Evolutionary conservation across 2,113 vertebrate genomes (phyloP).

Genomic region (Apteryx mantelli): DNA sequence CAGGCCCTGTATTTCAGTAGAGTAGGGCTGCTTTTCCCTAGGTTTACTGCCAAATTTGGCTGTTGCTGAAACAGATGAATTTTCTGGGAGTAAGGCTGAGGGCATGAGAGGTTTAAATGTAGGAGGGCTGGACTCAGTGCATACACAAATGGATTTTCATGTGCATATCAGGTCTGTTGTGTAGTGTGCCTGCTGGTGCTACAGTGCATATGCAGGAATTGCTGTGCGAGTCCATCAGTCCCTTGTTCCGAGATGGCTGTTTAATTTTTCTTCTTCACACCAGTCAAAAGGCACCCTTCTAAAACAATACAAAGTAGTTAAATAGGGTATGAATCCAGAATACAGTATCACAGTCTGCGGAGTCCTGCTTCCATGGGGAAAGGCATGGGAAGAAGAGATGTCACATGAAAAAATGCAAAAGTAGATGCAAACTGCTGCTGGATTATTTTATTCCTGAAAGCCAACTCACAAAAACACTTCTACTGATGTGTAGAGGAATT

Average conservation of each 20-base stretch:
- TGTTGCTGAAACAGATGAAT: background rate
- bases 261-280: background rate
- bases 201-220: background rate
- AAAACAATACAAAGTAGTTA: background rate
- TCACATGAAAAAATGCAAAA: background rate
- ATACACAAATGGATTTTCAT: rapidly evolving
- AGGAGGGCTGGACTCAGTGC: background rate
- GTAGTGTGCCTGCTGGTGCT: rapidly evolving
- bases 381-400: background rate
- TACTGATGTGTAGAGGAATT: background rate
- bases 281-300: background rate
- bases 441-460: background rate
- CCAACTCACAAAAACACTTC: background rate
- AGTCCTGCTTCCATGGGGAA: background rate
- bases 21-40: background rate
- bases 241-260: background rate
- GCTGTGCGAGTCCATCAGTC: background rate
- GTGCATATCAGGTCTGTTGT: background rate
- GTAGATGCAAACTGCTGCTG: background rate
- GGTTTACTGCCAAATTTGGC: background rate
- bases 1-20: background rate
- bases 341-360: background rate
- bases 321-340: background rate
- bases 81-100: background rate
- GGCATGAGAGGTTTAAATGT: background rate